phyloP scores from a whole-genome alignment of 1,140 invertebrate species.

The Atta texana region DNA sequence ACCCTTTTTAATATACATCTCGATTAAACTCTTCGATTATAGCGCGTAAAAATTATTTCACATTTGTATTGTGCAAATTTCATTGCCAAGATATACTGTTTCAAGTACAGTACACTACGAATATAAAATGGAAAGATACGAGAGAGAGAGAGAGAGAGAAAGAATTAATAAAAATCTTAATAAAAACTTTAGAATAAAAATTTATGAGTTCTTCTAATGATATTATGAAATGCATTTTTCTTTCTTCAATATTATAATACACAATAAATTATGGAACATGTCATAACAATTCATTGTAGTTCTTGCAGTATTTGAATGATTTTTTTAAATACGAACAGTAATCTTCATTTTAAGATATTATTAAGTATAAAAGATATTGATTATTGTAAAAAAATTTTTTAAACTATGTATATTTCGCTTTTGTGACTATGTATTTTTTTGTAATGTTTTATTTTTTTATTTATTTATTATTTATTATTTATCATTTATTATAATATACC shows the following conservation, averaged over 20 bases:
- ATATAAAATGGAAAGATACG: background rate
- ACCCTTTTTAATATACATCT: conserved; percentile 54
- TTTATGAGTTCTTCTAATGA: background rate
- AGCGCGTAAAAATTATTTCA: conserved; percentile 45
- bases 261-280: no score
- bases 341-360: no score
- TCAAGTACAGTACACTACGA: background rate
- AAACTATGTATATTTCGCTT: background rate
- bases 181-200: background rate
- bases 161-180: conserved; percentile 3
- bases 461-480: background rate
- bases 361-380: no score
- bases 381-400: background rate
- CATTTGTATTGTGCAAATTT: background rate
- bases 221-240: background rate
- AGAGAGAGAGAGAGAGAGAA: background rate
- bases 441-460: no score
- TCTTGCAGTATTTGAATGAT: no score
- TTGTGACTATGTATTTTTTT: background rate
- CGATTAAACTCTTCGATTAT: conserved; percentile 59
- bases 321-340: no score
- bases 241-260: background rate
- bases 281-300: background rate
- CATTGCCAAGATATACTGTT: conserved; percentile 14
- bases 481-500: no score